phyloP scores from a whole-genome alignment of 2,888 invertebrate species.

The Lampropteryx suffumata region DNA sequence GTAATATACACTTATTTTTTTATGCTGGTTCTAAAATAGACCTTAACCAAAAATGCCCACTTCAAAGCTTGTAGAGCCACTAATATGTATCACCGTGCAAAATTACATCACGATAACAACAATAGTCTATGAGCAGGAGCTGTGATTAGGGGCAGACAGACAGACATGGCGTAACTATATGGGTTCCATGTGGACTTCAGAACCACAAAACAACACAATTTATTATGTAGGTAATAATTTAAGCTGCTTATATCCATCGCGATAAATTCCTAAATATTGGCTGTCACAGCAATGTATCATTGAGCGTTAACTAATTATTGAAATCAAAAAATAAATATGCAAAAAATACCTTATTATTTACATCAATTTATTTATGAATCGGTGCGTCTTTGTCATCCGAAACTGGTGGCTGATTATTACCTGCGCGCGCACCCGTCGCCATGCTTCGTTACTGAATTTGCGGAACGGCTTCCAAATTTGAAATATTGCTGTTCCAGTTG shows the following conservation, averaged over 20 bases:
- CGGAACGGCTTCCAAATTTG: slow-evolving; percentile 68
- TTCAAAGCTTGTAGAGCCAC: too few species aligned
- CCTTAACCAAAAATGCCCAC: too few species aligned
- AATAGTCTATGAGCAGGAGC: too few species aligned
- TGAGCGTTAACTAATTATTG: slow-evolving; percentile 28
- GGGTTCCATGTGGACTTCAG: too few species aligned
- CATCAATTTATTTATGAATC: slow-evolving; percentile 30
- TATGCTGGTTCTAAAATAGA: too few species aligned
- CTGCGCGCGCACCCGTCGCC: slow-evolving; percentile 40
- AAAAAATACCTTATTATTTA: slow-evolving; percentile 17
- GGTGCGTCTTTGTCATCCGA: slow-evolving; percentile 49
- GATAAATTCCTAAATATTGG: slow-evolving; percentile 10
- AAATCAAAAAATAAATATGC: slow-evolving; percentile 20
- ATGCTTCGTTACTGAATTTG: slow-evolving; percentile 76
- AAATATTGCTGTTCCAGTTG: slow-evolving; percentile 55
- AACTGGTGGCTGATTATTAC: slow-evolving; percentile 36
- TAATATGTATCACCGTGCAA: too few species aligned
- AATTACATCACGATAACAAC: too few species aligned
- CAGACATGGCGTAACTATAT: too few species aligned
- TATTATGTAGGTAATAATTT: background rate
- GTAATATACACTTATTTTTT: too few species aligned
- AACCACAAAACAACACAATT: background rate
- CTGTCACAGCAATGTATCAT: slow-evolving; percentile 15
- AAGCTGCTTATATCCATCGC: background rate
- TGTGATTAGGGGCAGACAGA: too few species aligned